A percentile compares a stretch with the other conserved stretches of the same genome.
Conservation (phyloP, 2,113 vertebrate genomes). For the Pogona vitticeps region DNA sequence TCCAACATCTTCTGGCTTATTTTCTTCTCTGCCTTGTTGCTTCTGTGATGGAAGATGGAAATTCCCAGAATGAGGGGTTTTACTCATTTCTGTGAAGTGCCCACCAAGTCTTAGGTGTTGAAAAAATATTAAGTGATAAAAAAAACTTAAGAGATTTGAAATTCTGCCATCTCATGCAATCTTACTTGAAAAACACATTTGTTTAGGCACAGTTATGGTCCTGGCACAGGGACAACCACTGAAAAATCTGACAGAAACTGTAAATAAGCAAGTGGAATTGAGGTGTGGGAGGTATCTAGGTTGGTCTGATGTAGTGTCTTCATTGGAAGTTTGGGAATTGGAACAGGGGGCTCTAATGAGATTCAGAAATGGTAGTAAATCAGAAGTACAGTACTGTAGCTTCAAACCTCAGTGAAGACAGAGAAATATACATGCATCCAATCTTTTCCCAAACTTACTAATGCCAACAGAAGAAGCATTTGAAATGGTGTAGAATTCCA, state of each 20-base stretch:
- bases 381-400: too few relatives aligned
- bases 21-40: neutral
- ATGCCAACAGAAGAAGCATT: neutral
- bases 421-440: slow-evolving; percentile 14
- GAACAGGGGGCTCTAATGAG: neutral
- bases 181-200: slow-evolving; percentile 18
- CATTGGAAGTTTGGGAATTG: slow-evolving; percentile 13
- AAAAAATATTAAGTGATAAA: slow-evolving; percentile 18
- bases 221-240: neutral
- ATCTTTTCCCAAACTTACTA: neutral
- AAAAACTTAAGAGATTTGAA: slow-evolving; percentile 11
- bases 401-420: slow-evolving; percentile 2
- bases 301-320: neutral
- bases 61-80: neutral
- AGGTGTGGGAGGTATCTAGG: neutral
- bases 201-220: neutral
- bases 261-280: neutral
- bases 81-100: neutral
- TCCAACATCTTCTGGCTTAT: neutral
- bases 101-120: neutral
- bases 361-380: slow-evolving; percentile 23
- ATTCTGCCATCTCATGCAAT: neutral
- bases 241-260: slow-evolving; percentile 24
- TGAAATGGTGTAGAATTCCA: neutral
- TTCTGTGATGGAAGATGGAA: neutral